Base-by-base conservation (phyloP, 2,113 vertebrate species). In the Vicugna pacos region DNA sequence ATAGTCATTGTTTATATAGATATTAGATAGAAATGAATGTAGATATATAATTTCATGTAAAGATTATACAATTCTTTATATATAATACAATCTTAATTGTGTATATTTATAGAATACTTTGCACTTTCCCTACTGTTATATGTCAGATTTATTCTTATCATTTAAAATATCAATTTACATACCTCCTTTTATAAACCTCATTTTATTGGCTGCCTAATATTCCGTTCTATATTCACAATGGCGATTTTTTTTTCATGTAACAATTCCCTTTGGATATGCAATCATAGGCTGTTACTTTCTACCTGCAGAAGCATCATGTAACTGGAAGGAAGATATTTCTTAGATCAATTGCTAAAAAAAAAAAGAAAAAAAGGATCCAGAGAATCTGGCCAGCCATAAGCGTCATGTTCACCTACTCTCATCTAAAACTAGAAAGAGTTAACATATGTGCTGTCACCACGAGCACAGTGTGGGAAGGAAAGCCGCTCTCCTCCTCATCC, bases 401-500 rank as follows among this genome's bases (percentile, higher is more conserved):
- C 15, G 22, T 73, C 89, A 70, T 77, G 86, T 76, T 2, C 48
- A 97, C 96, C 93, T 84, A 50, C 91, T 92, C 70, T 87, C 28
- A 16, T 73, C 95, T 91, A 84, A 97, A 98, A 84, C 77, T 94
- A 81, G 96, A 96, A 95, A 72, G 94, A 98, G 79, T 89, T 97
- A 97, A 93, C 42, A 87, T 67, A 97, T 96, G 93, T 96, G 48
- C 56, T 58, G 38, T 91, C 56, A 12, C 84, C 64, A 35, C 50
- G n/a, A 85, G 65, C 85, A 58, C 58, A 75, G 54, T 80, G 96
- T 98, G 72, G 93, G 97, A 76, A 95, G 75, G 16, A 79, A 77
- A 65, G 73, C 46, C 94, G 3, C 28, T 67, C 96, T 93, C 35
- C 89, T 83, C 50, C 70, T 97, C 92, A 89, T 89, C 82, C 5